A percentile compares a stretch with the other conserved stretches of the same genome.
phyloP scores from a whole-genome alignment of 1,140 invertebrate genomes.

The Drosophila insularis region DNA sequence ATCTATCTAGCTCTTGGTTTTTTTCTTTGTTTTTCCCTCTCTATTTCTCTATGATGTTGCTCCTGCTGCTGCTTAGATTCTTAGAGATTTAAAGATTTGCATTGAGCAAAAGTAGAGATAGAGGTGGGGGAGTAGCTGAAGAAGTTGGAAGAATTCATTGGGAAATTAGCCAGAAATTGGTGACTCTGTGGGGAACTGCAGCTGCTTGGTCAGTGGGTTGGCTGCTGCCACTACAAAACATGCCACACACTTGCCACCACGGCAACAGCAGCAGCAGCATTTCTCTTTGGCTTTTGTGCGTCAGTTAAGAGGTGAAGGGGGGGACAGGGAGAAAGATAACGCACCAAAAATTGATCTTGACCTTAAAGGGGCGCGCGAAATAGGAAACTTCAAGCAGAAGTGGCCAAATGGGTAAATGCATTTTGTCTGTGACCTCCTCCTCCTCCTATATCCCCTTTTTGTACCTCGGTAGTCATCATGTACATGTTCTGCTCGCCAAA shows the following conservation, averaged over 20 bases:
- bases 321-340: constrained; percentile 34
- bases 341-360: constrained; percentile 70
- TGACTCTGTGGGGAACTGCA: constrained; percentile 61
- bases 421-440: constrained; percentile 45
- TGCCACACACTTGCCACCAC: constrained; percentile 62
- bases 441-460: background rate
- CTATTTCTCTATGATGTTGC: constrained; percentile 36
- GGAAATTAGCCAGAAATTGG: constrained; percentile 73
- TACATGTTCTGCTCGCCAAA: constrained; percentile 24
- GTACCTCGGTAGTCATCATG: constrained; percentile 48
- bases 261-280: constrained; percentile 20
- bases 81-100: constrained; percentile 25
- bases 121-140: background rate
- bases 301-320: background rate
- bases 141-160: constrained; percentile 19
- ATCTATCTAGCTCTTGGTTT: constrained; percentile 30
- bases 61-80: constrained; percentile 25
- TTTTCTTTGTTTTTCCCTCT: background rate
- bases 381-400: constrained; percentile 56
- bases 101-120: background rate
- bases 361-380: constrained; percentile 60
- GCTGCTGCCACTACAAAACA: constrained; percentile 47
- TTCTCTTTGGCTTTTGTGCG: constrained; percentile 14
- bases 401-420: constrained; percentile 11
- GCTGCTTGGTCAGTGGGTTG: constrained; percentile 66